Base-by-base conservation (phyloP, 2,797 vertebrate species). In the Chelidonichthys spinosus region DNA sequence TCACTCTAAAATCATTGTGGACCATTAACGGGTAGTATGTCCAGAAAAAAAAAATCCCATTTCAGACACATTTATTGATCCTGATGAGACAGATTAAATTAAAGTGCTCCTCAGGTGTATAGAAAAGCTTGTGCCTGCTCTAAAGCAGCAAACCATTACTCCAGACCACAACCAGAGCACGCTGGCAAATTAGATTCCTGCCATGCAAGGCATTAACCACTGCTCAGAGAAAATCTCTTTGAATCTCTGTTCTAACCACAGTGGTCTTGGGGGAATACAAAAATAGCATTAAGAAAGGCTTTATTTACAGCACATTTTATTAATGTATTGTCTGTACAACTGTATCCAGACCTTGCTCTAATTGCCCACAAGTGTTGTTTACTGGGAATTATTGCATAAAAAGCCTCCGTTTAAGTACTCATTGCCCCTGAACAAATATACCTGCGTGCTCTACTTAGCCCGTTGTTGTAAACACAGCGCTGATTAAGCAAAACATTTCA, bases 41-140 rank as follows among this genome's bases (percentile, higher is more conserved):
- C 77, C 84, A 43, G 67, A 43, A 69, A 82, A 86, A 69, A 82
- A 86, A 79, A 89, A 85, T 83, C 82, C 76, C 76, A 86, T 79
- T 85, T 91, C 79, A 84, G 86, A 87, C 78, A 74, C 84, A 78
- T 86, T 74, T 92, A 93, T 93, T 85, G 92, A 92, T 90, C 83
- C 56, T 72, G 76, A 90, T 87, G 83, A 89, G 84, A 78, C 71
- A 62, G 85, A 92, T 94, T 90, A 84, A 93, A 92, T 93, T 83
- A 89, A 87, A 89, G 83, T 78, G 85, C 79, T 88, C 82, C 90
- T 85, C 78, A 87, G 90, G 89, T 92, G 81, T 89, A 89, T 85
- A 87, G 85, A 76, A 90, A 88, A 85, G 76, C 84, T 76, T 58
- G 64, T 78, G 65, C 75, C 76, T 58, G 77, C 90, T 74, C 83